Percentiles rank a stretch among this genome's conserved stretches.
These are phyloP conservation scores for Pardosa pseudoannulata DNA, from an alignment of 2,888 invertebrate species.

Conservation along the genomic window DNA sequence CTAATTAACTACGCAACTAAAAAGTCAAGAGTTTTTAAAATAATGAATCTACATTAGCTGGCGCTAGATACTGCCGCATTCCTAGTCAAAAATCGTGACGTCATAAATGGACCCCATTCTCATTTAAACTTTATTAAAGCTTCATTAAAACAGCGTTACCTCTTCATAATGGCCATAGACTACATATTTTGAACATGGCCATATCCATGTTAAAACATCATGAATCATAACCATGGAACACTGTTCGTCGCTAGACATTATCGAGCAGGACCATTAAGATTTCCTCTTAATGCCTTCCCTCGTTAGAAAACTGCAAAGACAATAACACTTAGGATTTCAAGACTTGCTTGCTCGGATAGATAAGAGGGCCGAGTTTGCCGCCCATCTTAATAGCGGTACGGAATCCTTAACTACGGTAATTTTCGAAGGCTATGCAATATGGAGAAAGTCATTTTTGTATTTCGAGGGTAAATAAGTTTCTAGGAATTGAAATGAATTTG, in stretches of 20 bases:
- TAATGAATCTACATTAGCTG: too few relatives aligned
- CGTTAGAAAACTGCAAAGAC: slow-evolving; percentile 17
- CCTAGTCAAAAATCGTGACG: background rate
- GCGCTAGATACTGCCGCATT: background rate
- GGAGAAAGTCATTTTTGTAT: slow-evolving; percentile 8
- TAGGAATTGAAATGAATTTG: slow-evolving; percentile 2
- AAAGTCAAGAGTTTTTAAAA: too few relatives aligned
- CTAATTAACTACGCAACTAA: too few relatives aligned
- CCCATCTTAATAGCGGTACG: slow-evolving; percentile 29
- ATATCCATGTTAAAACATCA: slow-evolving; percentile 55
- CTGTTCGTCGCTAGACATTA: slow-evolving; percentile 44
- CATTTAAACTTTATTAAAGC: slow-evolving; percentile 18
- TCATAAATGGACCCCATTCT: background rate
- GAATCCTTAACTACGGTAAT: slow-evolving; percentile 53
- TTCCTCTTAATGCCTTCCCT: slow-evolving; percentile 21
- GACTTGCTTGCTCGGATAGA: slow-evolving; percentile 15
- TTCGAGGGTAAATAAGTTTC: slow-evolving; percentile 2
- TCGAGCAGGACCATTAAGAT: slow-evolving; percentile 46
- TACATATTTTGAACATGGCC: slow-evolving; percentile 38
- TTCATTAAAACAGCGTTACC: slow-evolving; percentile 57
- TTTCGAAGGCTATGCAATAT: slow-evolving; percentile 3
- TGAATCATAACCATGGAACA: slow-evolving; percentile 63
- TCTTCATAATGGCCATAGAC: slow-evolving; percentile 1
- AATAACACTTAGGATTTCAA: slow-evolving; percentile 19
- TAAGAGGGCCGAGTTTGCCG: slow-evolving; percentile 11